Evolutionary conservation across 1,140 invertebrate species (phyloP), one percentile per base, ranked within the genome.

Genomic region (Zaprionus tsacasi): DNA sequence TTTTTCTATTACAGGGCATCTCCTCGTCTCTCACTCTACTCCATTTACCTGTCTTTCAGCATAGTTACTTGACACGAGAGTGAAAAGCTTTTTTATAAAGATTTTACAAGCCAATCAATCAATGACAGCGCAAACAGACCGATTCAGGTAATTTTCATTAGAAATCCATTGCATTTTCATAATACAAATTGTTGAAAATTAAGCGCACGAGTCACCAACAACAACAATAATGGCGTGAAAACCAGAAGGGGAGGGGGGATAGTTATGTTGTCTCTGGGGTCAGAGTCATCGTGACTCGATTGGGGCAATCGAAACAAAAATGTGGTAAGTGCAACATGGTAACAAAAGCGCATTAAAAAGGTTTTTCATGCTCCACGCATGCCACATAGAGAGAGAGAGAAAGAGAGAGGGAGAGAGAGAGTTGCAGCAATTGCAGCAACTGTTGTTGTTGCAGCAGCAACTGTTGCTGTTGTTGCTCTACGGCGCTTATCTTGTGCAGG

Each of bases 151-250:
- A 79, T 80, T 80, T 80, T 80, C 66, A 79, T 79, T 89, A 76
- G 86, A 89, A 89, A 90, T 76, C 63, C 81, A 83, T 83, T 88
- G 80, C 85, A 88, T 75, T 83, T 74, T 70, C 81, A 75, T 68
- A 85, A 85, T 69, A 81, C 78, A 90, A 90, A 85, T 88, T 81
- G 86, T 90, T 88, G 85, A 90, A 77, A 88, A 88, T 85, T 76
- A 81, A 81, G 85, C 85, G 85, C 85, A 88, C 85, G 85, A 89
- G 85, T 88, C 85, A 90, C 79, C 72, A 82, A 79, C 76, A 81
- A 56, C 36, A 52, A 63, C 35, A 58, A 40, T 36, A 58, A 38
- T 82, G 81, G 83, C 83, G 82, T 87, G 83, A 87, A 87, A 87
- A 85, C 68, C 80, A 88, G 82, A 70, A 52, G 82, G 74, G 25